Evolutionary conservation across 2,888 invertebrate species (phyloP), one percentile per base, ranked within the genome.

Genomic region (Sisyra nigra): DNA sequence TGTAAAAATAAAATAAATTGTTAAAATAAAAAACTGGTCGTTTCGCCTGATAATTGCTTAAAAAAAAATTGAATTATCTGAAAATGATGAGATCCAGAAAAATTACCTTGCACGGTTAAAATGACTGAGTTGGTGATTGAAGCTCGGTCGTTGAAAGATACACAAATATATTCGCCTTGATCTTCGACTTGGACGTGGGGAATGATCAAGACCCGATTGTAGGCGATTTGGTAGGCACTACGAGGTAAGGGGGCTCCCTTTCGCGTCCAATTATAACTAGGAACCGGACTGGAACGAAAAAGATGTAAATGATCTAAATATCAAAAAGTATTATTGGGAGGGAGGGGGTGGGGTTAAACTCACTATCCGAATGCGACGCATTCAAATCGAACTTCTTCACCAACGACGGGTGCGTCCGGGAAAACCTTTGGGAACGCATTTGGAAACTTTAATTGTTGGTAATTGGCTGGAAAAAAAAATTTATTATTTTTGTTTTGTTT

Each of bases 371-470:
- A 93, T 2, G 92, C 91, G 50, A 96, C 75, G 65, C 96, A 97
- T 67, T 97, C 96, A 41, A 97, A 63, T 46, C 88, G 71, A 11
- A 94, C 87, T 61, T 91, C 84, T 55, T 87, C 80, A 0, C 92
- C 93, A 14, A 87, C 88, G 47, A 82, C 67, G 0, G 94, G 92
- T 15, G 91, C 88, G 59, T 89, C 89, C 0, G 96, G 96, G 56
- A 92, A 96, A 1, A 86, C 80, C 67, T 92, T 93, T 0, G 96
- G 96, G 53, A 97, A 97, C 54, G 87, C 88, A 57, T 89, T 91
- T 0, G 93, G 84, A 55, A 96, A 93, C 56, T 88, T 84, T 33
- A 96, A 65, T 48, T 88, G 85, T 56, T 93, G 91, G 55, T 83
- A 88, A 59, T 87, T 87, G 34, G 89, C 76, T 75, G 55, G 43